Evolutionary conservation across 2,888 invertebrate species (phyloP), one percentile per base, ranked within the genome.

Genomic region (Oligia latruncula): DNA sequence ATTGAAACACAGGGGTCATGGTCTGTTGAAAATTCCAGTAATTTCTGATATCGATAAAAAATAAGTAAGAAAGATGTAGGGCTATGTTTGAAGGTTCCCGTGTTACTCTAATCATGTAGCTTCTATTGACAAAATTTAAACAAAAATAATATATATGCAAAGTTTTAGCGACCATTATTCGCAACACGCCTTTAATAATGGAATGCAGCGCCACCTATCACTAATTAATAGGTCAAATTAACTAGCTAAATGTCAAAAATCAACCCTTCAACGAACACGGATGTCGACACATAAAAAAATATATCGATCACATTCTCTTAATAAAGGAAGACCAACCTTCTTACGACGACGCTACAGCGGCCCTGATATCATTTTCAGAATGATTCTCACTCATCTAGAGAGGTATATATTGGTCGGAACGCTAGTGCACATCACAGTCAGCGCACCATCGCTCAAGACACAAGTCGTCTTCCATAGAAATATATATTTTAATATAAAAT

Each of bases 281-380:
- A 90, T 88, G 85, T 85, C 80, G 77, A 77, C 71, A 88, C 43
- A 81, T 81, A 86, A 87, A 89, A 85, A 71, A 55, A n/a, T 64
- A 84, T 78, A 77, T 90, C 89, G 83, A 87, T 89, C 86, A 92
- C 92, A 92, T 92, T 93, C 92, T 87, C 90, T 88, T 85, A 89
- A 88, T 90, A 88, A 87, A 93, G 93, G 93, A 93, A 94, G 93
- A 92, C 86, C 90, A 91, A 91, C 91, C 92, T 92, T 92, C 90
- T 89, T 89, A 90, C 80, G 86, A 75, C 15, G 80, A 75, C 15
- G 78, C 78, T 88, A 90, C 90, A 90, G 87, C 90, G 96, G 91
- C 96, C 96, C 91, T 96, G 96, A 95, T 96, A 95, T 93, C 90
- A 90, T 95, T 95, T 95, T 95, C 94, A 94, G 93, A 86, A 89